phyloP scores from a whole-genome alignment of 2,888 invertebrate species.

The Lasius platythorax region DNA sequence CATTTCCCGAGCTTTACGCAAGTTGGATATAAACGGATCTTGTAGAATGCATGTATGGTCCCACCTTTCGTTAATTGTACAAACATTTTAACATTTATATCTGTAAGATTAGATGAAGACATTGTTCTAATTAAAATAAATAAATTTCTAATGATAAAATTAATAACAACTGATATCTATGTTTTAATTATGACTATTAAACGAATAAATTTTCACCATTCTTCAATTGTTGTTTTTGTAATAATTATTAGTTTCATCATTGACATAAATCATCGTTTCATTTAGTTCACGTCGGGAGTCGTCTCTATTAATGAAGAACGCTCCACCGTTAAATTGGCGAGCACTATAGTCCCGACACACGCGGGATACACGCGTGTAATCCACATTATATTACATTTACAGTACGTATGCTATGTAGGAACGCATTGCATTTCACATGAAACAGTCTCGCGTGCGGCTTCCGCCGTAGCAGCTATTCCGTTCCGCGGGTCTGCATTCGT shows the following conservation, averaged over 20 bases:
- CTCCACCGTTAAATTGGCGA: not conserved
- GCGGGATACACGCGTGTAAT: not conserved
- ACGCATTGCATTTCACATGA: conserved; percentile 35
- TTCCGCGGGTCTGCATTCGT: conserved; percentile 16
- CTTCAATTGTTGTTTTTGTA: not conserved
- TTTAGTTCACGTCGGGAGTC: not conserved
- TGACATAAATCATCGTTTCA: not conserved
- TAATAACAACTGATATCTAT: not conserved
- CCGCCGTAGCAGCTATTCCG: conserved; percentile 18
- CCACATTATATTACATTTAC: conserved; percentile 28
- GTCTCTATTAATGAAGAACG: conserved; percentile 30
- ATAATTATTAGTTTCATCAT: not conserved
- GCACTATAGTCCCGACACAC: not conserved
- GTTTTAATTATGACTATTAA: not conserved
- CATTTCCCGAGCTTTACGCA: not conserved
- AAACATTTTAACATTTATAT: not conserved
- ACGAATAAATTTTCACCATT: not conserved
- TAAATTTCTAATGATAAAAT: not conserved
- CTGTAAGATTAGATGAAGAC: not conserved
- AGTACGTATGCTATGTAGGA: not conserved
- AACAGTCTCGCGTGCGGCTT: too few species aligned
- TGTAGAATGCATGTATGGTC: not conserved
- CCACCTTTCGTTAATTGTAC: not conserved
- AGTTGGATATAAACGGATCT: not conserved
- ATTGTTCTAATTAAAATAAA: not conserved